Conservation (phyloP, 37 sponge, comb jelly and placozoan species). For the Oopsacas minuta region DNA sequence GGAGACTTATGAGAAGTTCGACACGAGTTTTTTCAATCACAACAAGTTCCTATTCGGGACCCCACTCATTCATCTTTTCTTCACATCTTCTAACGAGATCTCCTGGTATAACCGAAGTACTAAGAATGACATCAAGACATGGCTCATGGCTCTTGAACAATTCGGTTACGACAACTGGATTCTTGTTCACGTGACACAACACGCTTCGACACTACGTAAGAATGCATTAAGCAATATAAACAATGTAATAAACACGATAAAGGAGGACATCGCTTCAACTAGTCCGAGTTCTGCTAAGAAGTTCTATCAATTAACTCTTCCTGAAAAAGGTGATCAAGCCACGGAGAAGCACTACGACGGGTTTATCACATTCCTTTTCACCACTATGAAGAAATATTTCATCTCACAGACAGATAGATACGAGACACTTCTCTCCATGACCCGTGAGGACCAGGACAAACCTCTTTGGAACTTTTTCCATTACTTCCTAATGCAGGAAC, state of each 20-base stretch:
- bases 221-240: not conserved
- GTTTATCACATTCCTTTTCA: not conserved
- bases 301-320: conserved; percentile 14
- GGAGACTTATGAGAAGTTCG: not conserved
- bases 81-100: not conserved
- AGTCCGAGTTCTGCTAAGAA: not conserved
- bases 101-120: not conserved
- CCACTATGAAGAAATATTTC: not conserved
- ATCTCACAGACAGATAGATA: not conserved
- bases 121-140: not conserved
- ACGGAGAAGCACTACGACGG: not conserved
- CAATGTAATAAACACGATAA: not conserved
- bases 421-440: conserved; percentile 14
- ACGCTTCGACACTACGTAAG: not conserved
- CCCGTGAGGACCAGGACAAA: not conserved
- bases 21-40: not conserved
- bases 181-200: not conserved
- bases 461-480: conserved; percentile 9
- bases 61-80: conserved; percentile 5
- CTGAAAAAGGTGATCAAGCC: not conserved
- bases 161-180: conserved; percentile 13
- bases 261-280: not conserved
- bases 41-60: not conserved
- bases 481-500: conserved; percentile 9
- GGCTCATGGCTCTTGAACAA: not conserved